Conservation (phyloP, 2,888 invertebrate genomes). For the Bursaphelenchus okinawaensis region DNA sequence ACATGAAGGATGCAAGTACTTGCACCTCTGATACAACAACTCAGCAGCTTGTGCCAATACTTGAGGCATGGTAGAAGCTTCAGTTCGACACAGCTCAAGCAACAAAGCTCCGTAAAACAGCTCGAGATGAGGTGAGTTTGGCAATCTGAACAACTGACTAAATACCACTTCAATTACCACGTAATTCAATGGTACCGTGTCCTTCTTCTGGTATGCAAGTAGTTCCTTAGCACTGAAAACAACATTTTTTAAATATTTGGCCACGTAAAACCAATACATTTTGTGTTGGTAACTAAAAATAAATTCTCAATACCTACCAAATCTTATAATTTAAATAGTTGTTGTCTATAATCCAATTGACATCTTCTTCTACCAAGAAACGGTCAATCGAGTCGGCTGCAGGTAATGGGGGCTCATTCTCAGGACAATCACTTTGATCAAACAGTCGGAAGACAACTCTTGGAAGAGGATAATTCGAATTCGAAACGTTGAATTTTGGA, state of each 20-base stretch:
- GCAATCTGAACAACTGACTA: constrained; percentile 85
- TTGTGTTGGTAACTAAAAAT: no score
- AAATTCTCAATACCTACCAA: constrained; percentile 64
- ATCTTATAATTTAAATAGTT: constrained; percentile 83
- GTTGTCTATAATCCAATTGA: constrained; percentile 66
- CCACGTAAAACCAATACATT: neutral
- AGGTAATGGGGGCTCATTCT: constrained; percentile 69
- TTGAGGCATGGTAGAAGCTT: constrained; percentile 94
- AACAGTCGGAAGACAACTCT: constrained; percentile 87
- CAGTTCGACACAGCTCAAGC: constrained; percentile 91
- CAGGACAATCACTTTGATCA: constrained; percentile 96
- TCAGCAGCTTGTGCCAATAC: constrained; percentile 89
- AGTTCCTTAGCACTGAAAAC: constrained; percentile 72
- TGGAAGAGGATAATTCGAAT: constrained; percentile 85
- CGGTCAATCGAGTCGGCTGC: constrained; percentile 95
- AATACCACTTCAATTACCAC: constrained; percentile 79
- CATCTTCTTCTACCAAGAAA: constrained; percentile 92
- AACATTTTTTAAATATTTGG: neutral
- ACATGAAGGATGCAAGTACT: constrained; percentile 91
- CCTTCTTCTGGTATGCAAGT: constrained; percentile 72
- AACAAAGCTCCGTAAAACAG: constrained; percentile 88
- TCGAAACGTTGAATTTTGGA: constrained; percentile 68
- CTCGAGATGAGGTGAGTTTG: constrained; percentile 76
- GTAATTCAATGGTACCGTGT: constrained; percentile 88
- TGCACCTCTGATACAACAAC: constrained; percentile 87